Percentiles rank a stretch among this genome's conserved stretches.
phyloP scores from a whole-genome alignment of 92 coral and sea anemone species.

The Actinernus sp. region DNA sequence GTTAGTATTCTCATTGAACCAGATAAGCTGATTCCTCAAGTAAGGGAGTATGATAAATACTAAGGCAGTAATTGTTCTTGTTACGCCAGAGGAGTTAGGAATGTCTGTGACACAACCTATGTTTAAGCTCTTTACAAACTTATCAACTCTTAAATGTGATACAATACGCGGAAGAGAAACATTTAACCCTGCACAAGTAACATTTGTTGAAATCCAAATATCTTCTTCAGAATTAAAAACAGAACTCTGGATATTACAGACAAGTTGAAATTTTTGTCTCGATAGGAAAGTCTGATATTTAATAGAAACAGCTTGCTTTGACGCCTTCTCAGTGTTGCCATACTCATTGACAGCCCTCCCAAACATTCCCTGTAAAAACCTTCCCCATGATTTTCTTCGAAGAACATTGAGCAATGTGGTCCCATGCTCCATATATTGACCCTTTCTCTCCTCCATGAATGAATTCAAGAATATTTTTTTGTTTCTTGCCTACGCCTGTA shows the following conservation, averaged over 20 bases:
- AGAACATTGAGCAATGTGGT: constrained; percentile 51
- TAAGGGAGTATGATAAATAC: neutral
- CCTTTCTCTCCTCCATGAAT: constrained; percentile 62
- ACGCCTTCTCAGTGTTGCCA: constrained; percentile 50
- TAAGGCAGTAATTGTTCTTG: neutral
- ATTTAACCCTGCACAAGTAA: too few relatives aligned
- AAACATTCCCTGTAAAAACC: constrained; percentile 66
- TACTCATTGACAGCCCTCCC: constrained; percentile 49
- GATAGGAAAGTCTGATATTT: constrained; percentile 47
- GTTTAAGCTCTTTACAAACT: too few relatives aligned
- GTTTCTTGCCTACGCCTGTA: too few relatives aligned
- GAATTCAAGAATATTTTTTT: constrained; percentile 40
- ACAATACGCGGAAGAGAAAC: constrained; percentile 5
- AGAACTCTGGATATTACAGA: constrained; percentile 47
- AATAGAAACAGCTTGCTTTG: constrained; percentile 50
- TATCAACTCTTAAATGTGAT: constrained; percentile 8
- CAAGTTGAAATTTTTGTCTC: constrained; percentile 25
- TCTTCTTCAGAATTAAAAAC: constrained; percentile 42
- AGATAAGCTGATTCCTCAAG: neutral
- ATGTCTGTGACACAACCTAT: constrained; percentile 1
- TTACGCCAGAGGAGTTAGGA: too few relatives aligned
- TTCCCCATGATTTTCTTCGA: too few relatives aligned
- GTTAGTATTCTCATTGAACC: constrained; percentile 15
- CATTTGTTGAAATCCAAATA: constrained; percentile 48
- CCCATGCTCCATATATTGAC: constrained; percentile 80